These are phyloP conservation scores for Isurus oxyrinchus DNA, from an alignment of 2,113 vertebrate species.

Conservation along the genomic window DNA sequence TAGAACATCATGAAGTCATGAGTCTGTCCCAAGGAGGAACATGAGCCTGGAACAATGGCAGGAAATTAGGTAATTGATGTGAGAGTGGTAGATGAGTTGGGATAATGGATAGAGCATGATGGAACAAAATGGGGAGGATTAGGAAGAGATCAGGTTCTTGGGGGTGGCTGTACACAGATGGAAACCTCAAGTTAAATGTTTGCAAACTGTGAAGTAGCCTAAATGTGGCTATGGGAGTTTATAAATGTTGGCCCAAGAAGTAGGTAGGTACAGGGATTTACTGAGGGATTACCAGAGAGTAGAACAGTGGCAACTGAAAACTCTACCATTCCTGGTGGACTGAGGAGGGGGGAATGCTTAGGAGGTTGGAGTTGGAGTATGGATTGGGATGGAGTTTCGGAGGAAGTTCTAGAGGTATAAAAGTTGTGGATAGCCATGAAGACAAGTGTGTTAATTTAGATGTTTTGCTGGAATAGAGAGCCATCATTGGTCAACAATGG, in stretches of 20 bases:
- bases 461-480: background rate
- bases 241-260: background rate
- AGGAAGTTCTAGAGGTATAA: background rate
- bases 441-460: background rate
- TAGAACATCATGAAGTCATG: background rate
- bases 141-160: background rate
- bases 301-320: background rate
- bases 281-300: background rate
- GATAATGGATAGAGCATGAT: background rate
- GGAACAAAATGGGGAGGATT: background rate
- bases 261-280: background rate
- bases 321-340: background rate
- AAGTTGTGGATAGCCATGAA: background rate
- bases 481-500: background rate
- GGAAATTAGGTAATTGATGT: background rate
- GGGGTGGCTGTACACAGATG: background rate
- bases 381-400: background rate
- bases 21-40: background rate
- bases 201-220: background rate
- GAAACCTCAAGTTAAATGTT: background rate
- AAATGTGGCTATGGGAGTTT: background rate
- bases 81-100: background rate
- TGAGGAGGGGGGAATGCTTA: background rate
- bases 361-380: background rate
- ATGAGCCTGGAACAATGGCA: background rate